Conservation (phyloP, 2,113 vertebrate species). For the Chloropsis cyanopogon region DNA sequence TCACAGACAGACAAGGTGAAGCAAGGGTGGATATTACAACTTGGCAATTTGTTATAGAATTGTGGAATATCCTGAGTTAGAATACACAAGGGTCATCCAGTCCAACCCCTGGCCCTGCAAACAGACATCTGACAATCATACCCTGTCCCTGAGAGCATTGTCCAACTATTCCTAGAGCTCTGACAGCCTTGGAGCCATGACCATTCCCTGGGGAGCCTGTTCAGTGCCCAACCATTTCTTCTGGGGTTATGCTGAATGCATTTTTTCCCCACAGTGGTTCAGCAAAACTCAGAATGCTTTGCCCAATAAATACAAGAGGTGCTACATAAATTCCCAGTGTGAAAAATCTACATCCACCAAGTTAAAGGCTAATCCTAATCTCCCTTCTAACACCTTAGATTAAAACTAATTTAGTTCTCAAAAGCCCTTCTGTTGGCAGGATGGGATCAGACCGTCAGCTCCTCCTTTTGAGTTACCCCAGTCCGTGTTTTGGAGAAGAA, state of each 20-base stretch:
- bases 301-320: not conserved
- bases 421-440: not conserved
- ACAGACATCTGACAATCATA: not conserved
- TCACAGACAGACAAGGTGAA: not conserved
- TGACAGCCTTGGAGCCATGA: not conserved
- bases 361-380: not conserved
- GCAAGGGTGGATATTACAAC: not conserved
- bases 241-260: not conserved
- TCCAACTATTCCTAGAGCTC: not conserved
- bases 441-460: not conserved
- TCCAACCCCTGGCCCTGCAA: not conserved
- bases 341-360: not conserved
- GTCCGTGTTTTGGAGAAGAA: not conserved
- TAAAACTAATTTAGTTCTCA: not conserved
- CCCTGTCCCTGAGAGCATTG: not conserved
- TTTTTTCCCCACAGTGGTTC: not conserved
- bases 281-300: not conserved
- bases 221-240: not conserved
- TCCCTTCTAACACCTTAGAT: not conserved
- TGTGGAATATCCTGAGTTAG: not conserved
- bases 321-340: not conserved
- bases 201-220: not conserved
- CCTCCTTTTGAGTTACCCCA: not conserved
- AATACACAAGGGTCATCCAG: not conserved
- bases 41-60: not conserved